Evolutionary conservation across 2,113 vertebrate species (phyloP), one percentile per base, ranked within the genome.

Genomic region (Odontophorus gujanensis): DNA sequence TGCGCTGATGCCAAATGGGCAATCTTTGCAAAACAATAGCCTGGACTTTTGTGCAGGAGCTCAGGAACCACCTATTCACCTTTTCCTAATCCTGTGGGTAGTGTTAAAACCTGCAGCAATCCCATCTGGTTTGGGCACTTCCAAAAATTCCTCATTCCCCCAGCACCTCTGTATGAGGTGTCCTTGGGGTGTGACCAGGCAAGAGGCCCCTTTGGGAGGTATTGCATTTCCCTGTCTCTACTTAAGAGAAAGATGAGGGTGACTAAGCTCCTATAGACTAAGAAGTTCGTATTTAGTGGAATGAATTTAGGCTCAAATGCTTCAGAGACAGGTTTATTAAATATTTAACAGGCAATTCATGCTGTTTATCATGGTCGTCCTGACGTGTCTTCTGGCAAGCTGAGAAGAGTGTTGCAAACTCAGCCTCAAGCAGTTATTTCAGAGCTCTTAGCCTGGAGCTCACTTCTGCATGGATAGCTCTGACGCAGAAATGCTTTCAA

Each of bases 121-220:
- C 53, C 30, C 62, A 30, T 24, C 22, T 67, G 32, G 4, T 7
- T 30, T 55, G 65, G 45, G 26, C 14, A 42, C 18, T 73, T 86
- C 68, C 83, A 73, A 71, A 74, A 80, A 81, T 88, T 19, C 2
- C 16, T 87, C 50, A 50, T 38, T 2, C 24, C n/a, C 7, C 13
- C 73, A 43, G 38, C 28, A 58, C 2, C 7, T 17, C 34, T 26
- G 42, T 47, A 51, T 50, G 65, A 88, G 9, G 66, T n/a, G 50
- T 34, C 26, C 51, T 36, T 0, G 0, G 26, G 50, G 12, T 78
- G 11, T 45, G 51, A 65, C 6, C 25, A 58, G n/a, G 59, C 6
- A 73, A 67, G 78, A 75, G 16, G 7, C 40, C 68, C 2, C 2
- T 59, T 55, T 9, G 45, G 45, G 77, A 16, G 8, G 16, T 28